Base-by-base conservation (phyloP, 2,113 vertebrate species). In the Leptosomus discolor region DNA sequence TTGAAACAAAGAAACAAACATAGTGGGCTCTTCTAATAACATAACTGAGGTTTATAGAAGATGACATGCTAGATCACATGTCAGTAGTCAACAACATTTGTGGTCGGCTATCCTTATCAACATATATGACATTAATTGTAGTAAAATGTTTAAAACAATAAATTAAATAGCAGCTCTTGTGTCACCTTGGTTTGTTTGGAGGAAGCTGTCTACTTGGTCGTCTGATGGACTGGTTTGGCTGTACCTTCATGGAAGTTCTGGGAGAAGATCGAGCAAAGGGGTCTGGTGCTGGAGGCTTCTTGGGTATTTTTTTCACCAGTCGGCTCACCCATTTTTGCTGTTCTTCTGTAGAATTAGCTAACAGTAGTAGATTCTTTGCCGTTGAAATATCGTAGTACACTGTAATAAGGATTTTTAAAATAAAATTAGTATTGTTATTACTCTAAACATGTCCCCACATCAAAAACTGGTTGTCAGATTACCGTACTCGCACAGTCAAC, bases 281-380 rank as follows among this genome's bases (percentile, higher is more conserved):
- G 81, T 99, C 99, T 30, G 99, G 98, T 4, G 98, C 98, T 4
- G 99, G 99, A 41, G 99, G 99, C 97, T 99, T 99, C 98, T 99
- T 99, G 75, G 99, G 99, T 79, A 99, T 99, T 96, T 99, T 99
- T 98, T 99, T 99, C 82, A 99, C 99, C 96, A 99, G 97, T 67
- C 99, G 98, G 97, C 98, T 99, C 87, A 99, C 99, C 99, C 99
- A 99, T 95, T 99, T 99, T 96, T 99, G 99, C 98, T 99, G 99
- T 63, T 99, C 99, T 96, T 99, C 99, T 8, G 99, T 99, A 69
- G 99, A 99, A 65, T 97, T 94, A 41, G 99, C 99, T 94, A 99
- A 97, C 96, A 99, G 97, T 96, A 99, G 99, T 76, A 99, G 98
- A 97, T 99, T 99, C 98, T 99, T 99, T 45, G 99, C 99, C 76